Base-by-base conservation (phyloP, 2,797 vertebrate species). In the Helostoma temminkii region DNA sequence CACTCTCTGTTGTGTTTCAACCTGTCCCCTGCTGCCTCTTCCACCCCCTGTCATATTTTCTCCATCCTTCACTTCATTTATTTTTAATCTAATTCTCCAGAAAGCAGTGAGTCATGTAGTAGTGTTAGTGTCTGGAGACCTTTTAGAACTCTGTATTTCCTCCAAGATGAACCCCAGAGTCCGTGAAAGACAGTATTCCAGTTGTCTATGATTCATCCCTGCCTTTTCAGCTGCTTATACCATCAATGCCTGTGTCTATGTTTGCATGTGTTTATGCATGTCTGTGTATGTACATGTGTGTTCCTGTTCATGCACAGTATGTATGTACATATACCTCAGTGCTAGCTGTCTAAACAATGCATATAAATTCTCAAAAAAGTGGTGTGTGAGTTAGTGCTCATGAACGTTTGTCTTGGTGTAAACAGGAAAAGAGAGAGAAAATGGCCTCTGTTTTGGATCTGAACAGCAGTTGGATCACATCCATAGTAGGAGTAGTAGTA, bases 11-110 rank as follows among this genome's bases (percentile, higher is more conserved):
- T 66, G 73, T 78, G 66, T 81, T 75, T 62, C 59, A 85, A 80
- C 80, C 67, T 81, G 71, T 87, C 73, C 64, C 78, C 68, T 45
- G 76, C 66, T 57, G 60, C 81, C 81, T 81, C 71, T 76, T 86
- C 68, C 43, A 26, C 73, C 82, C 67, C 28, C 65, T 66, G 49
- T 73, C 75, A 77, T 73, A 50, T n/a, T 41, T 47, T 66, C 64
- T 66, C 50, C 37, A 49, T 82, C 73, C 48, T 49, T 66, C n/a
- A 45, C 43, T 81, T 46, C 39, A 61, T 84, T 66, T 54, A 52
- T 36, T 55, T 59, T 71, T 70, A 36, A 56, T 74, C 26, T 52
- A 63, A 21, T 19, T 62, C 59, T 80, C 71, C 36, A 50, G 9
- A 71, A 72, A 69, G 45, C 30, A 25, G 48, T 82, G 81, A 87